Conservation (phyloP, 2,888 invertebrate genomes). For the Troilus luridus region DNA sequence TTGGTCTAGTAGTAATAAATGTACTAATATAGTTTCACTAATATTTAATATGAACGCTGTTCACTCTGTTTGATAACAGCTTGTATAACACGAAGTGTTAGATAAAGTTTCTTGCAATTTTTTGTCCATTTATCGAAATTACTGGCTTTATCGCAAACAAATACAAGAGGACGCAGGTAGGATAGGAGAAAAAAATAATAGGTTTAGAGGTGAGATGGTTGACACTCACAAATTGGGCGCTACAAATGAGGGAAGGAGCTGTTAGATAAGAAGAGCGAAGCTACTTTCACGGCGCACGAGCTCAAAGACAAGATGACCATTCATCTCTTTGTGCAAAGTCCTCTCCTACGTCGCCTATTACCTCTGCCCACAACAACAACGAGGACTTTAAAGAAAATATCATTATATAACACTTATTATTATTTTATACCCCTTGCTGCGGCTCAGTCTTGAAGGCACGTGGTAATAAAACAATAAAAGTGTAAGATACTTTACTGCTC, state of each 20-base stretch:
- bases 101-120: neutral
- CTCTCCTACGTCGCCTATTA: neutral
- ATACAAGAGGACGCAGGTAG: neutral
- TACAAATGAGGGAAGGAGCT: neutral
- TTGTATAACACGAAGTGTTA: neutral
- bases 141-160: neutral
- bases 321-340: slow-evolving; percentile 36
- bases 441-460: neutral
- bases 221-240: slow-evolving; percentile 27
- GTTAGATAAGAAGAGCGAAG: neutral
- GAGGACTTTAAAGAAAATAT: neutral
- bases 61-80: neutral
- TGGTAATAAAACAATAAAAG: neutral
- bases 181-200: neutral
- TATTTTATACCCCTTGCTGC: neutral
- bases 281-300: slow-evolving; percentile 37
- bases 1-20: too few species aligned
- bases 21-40: too few species aligned
- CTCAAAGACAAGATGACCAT: slow-evolving; percentile 28
- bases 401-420: slow-evolving; percentile 2
- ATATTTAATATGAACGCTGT: too few species aligned
- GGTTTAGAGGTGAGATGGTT: neutral
- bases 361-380: neutral
- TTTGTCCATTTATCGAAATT: neutral
- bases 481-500: neutral